Base-by-base conservation (phyloP, 2,888 invertebrate genomes). In the Synergus umbraculus region DNA sequence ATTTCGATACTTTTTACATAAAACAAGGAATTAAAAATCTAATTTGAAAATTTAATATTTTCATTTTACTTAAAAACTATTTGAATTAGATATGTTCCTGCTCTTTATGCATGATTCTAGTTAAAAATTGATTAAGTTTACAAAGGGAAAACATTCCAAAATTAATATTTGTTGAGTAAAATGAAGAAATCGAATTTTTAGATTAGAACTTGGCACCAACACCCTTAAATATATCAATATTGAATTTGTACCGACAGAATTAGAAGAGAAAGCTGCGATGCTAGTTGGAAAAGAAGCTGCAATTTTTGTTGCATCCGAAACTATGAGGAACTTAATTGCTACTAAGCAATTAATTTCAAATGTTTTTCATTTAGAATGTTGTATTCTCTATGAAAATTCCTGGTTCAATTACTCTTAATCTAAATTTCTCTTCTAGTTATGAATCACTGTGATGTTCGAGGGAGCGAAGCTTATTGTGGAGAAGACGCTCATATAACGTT, bases 241-340 rank as follows among this genome's bases (percentile, higher is more conserved):
- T 58, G 29, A 58, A 49, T 43, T 76, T 63, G 60, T 76, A 37
- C 79, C 82, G 89, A n/a, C 85, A 95, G 96, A 95, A 83, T 92
- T 98, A 88, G 96, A 98, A 92, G 92, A 93, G 83, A 95, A 94
- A 89, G 94, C 96, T 76, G 97, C 98, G 0, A 91, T 94, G 66
- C 88, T 98, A 83, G 93, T 98, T 80, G 97, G 96, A 15, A 99
- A 97, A 93, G 98, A 99, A 92, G 96, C 96, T 8, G 97, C 97
- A 0, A 92, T 99, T 76, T 98, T 97, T 92, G 96, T 98, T 22
- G 95, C 97, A 0, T 96, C 97, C 82, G 98, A 98, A 64, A 98
- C 98, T 5, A 98, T 99, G 98, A 97, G 97, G 67, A 99, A 99
- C 93, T 94, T 99, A 78, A 95, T 98, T 92, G 97, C 96, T 88